Evolutionary conservation across 2,888 invertebrate genomes (phyloP).

Genomic region (Julus scandinavius): DNA sequence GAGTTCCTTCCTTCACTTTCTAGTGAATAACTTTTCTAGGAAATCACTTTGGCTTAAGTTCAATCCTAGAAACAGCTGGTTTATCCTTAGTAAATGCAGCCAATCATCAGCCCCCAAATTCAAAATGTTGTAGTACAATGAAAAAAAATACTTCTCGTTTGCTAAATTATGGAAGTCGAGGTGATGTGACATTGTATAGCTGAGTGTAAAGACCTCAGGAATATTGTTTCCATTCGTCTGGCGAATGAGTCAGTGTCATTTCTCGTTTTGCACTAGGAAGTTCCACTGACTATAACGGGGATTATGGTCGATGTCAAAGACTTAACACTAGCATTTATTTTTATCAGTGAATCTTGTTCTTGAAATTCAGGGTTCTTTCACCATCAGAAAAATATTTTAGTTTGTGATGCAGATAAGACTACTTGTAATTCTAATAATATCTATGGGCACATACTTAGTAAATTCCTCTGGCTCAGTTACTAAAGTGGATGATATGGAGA

Average conservation of each 20-base stretch:
- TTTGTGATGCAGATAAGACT: too few relatives aligned
- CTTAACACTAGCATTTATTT: not conserved
- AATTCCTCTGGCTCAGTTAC: too few relatives aligned
- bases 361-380: not conserved
- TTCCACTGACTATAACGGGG: not conserved
- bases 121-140: not conserved
- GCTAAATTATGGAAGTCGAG: not conserved
- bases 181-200: slow-evolving; percentile 11
- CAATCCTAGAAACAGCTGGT: slow-evolving; percentile 4
- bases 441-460: too few relatives aligned
- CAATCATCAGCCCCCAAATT: not conserved
- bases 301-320: not conserved
- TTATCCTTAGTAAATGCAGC: not conserved
- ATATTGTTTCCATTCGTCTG: not conserved
- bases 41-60: not conserved
- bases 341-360: not conserved
- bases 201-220: not conserved
- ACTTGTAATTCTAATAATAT: too few relatives aligned
- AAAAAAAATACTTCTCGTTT: not conserved
- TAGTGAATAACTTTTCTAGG: not conserved
- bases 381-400: too few relatives aligned
- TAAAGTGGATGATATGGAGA: too few relatives aligned
- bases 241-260: slow-evolving; percentile 11
- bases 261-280: not conserved
- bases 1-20: not conserved